Percentiles rank a stretch among this genome's conserved stretches.
Conservation (phyloP, 2,797 vertebrate genomes). For the Limnodromus scolopaceus region DNA sequence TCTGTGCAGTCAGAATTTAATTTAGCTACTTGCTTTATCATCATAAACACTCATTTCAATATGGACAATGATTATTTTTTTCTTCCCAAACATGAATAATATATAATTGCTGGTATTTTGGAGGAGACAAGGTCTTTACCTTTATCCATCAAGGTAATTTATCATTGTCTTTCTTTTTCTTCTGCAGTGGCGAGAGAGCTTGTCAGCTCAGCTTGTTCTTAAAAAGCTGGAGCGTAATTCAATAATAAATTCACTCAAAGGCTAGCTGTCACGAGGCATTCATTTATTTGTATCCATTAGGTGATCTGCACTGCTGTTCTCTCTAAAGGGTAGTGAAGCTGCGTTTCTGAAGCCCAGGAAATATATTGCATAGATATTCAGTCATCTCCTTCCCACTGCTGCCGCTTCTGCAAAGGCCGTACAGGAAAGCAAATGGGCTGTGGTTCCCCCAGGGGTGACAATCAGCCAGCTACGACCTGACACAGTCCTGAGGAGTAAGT, state of each 20-base stretch:
- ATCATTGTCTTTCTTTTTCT: constrained; percentile 72
- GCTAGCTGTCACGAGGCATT: constrained; percentile 71
- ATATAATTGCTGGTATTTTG: constrained; percentile 74
- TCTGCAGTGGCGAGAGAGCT: constrained; percentile 56
- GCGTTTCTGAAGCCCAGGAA: neutral
- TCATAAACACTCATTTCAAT: constrained; percentile 73
- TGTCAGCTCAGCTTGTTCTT: constrained; percentile 77
- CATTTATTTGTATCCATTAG: constrained; percentile 77
- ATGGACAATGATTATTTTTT: constrained; percentile 65
- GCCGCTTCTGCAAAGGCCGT: neutral
- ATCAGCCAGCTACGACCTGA: neutral
- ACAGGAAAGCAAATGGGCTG: neutral
- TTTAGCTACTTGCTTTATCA: constrained; percentile 73
- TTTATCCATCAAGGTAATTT: constrained; percentile 73
- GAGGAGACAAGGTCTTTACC: constrained; percentile 71
- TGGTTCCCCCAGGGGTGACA: neutral
- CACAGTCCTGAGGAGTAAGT: neutral
- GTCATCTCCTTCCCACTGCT: neutral
- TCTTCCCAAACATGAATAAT: constrained; percentile 74
- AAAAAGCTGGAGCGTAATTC: constrained; percentile 76
- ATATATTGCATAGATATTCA: neutral
- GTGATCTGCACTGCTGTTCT: constrained; percentile 27
- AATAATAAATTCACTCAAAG: constrained; percentile 79
- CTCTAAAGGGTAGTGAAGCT: constrained; percentile 23
- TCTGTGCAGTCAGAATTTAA: constrained; percentile 62